Conservation (phyloP, 2,888 invertebrate species). For the Muscina levida region DNA sequence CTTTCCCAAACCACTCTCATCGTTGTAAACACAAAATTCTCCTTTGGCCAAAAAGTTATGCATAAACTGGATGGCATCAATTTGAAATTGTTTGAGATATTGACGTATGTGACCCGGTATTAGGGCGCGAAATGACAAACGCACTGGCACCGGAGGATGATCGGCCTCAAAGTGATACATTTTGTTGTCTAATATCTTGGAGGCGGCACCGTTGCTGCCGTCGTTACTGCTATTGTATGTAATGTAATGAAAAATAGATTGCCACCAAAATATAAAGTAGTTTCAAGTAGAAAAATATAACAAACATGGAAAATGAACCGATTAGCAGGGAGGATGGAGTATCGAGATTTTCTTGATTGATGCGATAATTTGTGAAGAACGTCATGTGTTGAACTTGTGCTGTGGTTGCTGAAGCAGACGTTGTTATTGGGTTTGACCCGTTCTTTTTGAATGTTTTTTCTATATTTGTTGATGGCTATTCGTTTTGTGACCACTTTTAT, state of each 20-base stretch:
- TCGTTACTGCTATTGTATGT: slow-evolving; percentile 60
- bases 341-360: slow-evolving; percentile 75
- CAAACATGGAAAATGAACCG: slow-evolving; percentile 78
- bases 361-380: slow-evolving; percentile 62
- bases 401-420: not conserved
- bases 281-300: slow-evolving; percentile 78
- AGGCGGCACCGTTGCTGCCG: slow-evolving; percentile 27
- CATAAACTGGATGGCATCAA: slow-evolving; percentile 76
- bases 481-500: slow-evolving; percentile 11
- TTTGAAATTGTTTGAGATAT: slow-evolving; percentile 76
- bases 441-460: slow-evolving; percentile 28
- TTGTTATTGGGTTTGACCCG: slow-evolving; percentile 15
- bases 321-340: slow-evolving; percentile 73
- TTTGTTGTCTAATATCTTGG: slow-evolving; percentile 28
- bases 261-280: slow-evolving; percentile 77
- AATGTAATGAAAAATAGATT: slow-evolving; percentile 76
- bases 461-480: slow-evolving; percentile 10
- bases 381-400: slow-evolving; percentile 61
- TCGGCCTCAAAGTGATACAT: slow-evolving; percentile 78
- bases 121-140: slow-evolving; percentile 70
- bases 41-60: slow-evolving; percentile 73
- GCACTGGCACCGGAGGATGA: slow-evolving; percentile 73
- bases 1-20: slow-evolving; percentile 78
- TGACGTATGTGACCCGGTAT: slow-evolving; percentile 72
- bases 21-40: slow-evolving; percentile 76